Conservation (phyloP, 2,797 vertebrate species). For the Limnodromus scolopaceus region DNA sequence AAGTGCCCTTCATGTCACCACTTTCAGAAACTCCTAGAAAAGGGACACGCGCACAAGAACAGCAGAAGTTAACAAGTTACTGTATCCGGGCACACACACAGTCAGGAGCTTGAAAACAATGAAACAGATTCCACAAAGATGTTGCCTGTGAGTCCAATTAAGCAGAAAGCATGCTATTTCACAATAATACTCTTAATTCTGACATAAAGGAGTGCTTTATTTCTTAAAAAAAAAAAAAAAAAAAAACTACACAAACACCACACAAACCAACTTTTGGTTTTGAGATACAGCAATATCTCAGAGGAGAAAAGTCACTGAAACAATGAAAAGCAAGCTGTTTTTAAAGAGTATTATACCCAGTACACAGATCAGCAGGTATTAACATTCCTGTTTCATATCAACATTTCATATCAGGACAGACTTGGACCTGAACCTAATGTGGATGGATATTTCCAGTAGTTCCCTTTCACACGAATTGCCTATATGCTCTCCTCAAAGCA, state of each 20-base stretch:
- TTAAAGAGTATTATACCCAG: neutral
- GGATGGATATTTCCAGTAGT: neutral
- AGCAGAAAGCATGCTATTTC: neutral
- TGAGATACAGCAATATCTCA: neutral
- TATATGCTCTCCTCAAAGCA: rapidly evolving
- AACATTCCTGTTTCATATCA: neutral
- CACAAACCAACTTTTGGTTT: neutral
- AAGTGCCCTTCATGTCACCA: neutral
- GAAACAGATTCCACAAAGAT: neutral
- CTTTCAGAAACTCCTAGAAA: neutral
- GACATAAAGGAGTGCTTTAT: neutral
- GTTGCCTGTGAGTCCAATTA: rapidly evolving
- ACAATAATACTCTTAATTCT: neutral
- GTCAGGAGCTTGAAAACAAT: neutral
- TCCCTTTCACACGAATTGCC: neutral
- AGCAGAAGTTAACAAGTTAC: neutral
- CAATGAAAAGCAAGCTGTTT: neutral
- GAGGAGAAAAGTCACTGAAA: neutral
- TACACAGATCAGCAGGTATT: neutral
- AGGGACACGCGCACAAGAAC: neutral
- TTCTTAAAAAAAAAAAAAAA: neutral
- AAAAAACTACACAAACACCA: too few relatives aligned
- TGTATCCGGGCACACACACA: neutral
- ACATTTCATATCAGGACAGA: neutral
- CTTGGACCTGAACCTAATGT: neutral